A percentile compares a stretch with the other conserved stretches of the same genome.
These are phyloP conservation scores for Drosophila parabipectinata DNA, from an alignment of 1,140 invertebrate genomes.

Conservation along the genomic window DNA sequence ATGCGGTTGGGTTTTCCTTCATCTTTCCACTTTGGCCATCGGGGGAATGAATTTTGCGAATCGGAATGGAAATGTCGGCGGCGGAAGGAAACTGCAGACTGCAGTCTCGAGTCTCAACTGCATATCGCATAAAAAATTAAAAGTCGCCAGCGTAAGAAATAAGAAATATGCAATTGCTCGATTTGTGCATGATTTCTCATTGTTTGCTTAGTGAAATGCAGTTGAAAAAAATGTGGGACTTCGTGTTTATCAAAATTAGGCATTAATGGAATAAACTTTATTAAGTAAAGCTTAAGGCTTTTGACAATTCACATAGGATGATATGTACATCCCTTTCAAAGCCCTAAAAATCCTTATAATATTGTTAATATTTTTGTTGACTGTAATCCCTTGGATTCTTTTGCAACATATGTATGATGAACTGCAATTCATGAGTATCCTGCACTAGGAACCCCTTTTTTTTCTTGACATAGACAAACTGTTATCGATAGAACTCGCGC, in stretches of 20 bases:
- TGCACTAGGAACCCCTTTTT: neutral
- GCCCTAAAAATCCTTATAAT: neutral
- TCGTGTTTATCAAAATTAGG: neutral
- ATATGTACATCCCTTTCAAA: too few species aligned
- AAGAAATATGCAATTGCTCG: conserved; percentile 72
- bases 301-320: too few species aligned
- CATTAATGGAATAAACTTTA: neutral
- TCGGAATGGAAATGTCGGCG: conserved; percentile 43
- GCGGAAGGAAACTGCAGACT: conserved; percentile 18
- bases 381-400: conserved; percentile 12
- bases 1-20: conserved; percentile 24
- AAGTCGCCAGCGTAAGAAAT: conserved; percentile 64
- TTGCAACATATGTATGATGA: conserved; percentile 41
- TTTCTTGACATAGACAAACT: conserved; percentile 20
- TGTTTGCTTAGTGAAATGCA: conserved; percentile 22
- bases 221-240: conserved; percentile 6
- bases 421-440: conserved; percentile 32
- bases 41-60: conserved; percentile 45
- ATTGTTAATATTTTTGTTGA: neutral
- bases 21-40: conserved; percentile 31
- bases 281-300: too few species aligned
- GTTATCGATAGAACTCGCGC: conserved; percentile 47
- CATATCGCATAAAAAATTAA: conserved; percentile 72
- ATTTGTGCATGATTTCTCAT: conserved; percentile 71
- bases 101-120: conserved; percentile 33